Evolutionary conservation across 2,113 vertebrate species (phyloP).

Genomic region (Puffinus mauretanicus): DNA sequence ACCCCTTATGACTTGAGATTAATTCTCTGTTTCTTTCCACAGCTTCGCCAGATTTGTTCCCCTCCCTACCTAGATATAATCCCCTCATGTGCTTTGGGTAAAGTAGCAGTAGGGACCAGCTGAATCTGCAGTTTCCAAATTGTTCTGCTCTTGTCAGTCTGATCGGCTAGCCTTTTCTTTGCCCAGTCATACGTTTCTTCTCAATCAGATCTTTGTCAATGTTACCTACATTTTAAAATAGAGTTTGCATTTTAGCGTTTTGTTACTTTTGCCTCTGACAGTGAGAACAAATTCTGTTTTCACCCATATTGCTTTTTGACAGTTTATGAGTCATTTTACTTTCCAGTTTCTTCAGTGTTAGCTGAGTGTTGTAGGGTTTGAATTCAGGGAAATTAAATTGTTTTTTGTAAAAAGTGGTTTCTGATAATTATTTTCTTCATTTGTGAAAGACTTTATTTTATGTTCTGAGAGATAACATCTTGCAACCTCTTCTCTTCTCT

Average conservation of each 20-base stretch:
- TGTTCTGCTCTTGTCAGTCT: not conserved
- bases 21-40: not conserved
- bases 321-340: not conserved
- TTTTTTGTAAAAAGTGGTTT: not conserved
- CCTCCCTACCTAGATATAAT: not conserved
- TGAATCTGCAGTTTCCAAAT: not conserved
- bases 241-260: not conserved
- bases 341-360: not conserved
- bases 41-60: not conserved
- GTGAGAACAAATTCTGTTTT: not conserved
- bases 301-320: not conserved
- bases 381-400: not conserved
- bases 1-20: not conserved
- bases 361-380: not conserved
- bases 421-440: not conserved
- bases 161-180: not conserved
- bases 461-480: not conserved
- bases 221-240: not conserved
- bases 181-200: not conserved
- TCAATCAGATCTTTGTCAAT: not conserved
- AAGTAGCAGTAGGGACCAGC: not conserved
- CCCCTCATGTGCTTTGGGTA: not conserved
- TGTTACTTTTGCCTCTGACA: not conserved
- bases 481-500: not conserved
- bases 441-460: not conserved